Percentiles rank a stretch among this genome's conserved stretches.
Conservation (phyloP, 2,797 vertebrate genomes). For the Pyrrhura leucotis region DNA sequence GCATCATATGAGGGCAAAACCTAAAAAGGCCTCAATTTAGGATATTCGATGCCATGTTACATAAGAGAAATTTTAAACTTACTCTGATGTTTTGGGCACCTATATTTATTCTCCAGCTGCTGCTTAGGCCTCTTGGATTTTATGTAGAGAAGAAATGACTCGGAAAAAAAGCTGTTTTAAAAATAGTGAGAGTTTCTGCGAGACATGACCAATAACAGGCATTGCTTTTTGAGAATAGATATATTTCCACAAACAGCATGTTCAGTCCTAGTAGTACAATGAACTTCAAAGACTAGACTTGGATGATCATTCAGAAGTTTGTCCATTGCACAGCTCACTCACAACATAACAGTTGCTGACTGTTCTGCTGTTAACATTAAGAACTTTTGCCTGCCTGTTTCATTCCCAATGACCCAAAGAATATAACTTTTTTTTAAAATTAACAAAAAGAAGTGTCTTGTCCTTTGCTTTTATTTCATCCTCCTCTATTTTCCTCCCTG, state of each 20-base stretch:
- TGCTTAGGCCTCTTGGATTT: not conserved
- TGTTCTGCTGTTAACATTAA: not conserved
- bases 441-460: not conserved
- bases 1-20: not conserved
- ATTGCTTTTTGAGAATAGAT: not conserved
- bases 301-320: not conserved
- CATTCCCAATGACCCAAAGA: not conserved
- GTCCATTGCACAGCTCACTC: not conserved
- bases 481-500: not conserved
- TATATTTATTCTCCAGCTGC: not conserved
- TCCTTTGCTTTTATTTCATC: not conserved
- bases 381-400: not conserved
- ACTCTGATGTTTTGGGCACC: not conserved
- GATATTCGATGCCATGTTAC: not conserved
- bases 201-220: not conserved
- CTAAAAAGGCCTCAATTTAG: not conserved
- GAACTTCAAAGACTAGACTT: not conserved
- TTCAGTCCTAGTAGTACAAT: not conserved
- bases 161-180: not conserved
- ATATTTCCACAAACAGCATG: not conserved
- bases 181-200: not conserved
- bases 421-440: accelerated
- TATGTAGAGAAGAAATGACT: not conserved
- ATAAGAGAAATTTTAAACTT: not conserved
- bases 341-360: not conserved